phyloP scores from a whole-genome alignment of 2,113 vertebrate genomes.

The Atlantisia rogersi region DNA sequence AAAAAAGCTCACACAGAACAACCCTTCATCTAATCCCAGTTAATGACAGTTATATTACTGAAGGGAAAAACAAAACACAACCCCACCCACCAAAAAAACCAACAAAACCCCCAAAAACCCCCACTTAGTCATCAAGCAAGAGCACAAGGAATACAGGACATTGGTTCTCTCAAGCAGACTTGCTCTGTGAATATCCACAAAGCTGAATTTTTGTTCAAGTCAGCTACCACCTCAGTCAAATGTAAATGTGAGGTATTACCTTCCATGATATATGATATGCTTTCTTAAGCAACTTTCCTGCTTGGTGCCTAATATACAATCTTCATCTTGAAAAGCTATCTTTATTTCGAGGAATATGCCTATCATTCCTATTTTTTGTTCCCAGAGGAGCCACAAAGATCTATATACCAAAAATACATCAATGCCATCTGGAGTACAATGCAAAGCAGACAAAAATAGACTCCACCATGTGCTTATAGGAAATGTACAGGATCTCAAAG shows the following conservation, averaged over 20 bases:
- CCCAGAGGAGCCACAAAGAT: neutral
- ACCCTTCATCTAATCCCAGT: neutral
- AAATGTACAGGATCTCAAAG: neutral
- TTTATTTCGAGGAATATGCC: neutral
- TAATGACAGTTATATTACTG: neutral
- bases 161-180: neutral
- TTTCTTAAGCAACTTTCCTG: neutral
- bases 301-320: neutral
- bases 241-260: neutral
- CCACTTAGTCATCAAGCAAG: neutral
- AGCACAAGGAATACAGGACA: neutral
- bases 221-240: neutral
- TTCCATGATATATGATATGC: neutral
- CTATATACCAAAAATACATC: neutral
- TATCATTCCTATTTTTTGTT: neutral
- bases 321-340: neutral
- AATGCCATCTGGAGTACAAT: constrained; percentile 28
- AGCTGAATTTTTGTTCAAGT: neutral
- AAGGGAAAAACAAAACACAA: neutral
- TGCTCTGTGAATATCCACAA: neutral
- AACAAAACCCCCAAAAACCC: neutral
- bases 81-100: neutral
- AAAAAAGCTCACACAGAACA: neutral
- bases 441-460: constrained; percentile 2
- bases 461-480: neutral